Percentiles rank a stretch among this genome's conserved stretches.
Conservation (phyloP, 2,797 vertebrate genomes). For the Nothura maculosa region DNA sequence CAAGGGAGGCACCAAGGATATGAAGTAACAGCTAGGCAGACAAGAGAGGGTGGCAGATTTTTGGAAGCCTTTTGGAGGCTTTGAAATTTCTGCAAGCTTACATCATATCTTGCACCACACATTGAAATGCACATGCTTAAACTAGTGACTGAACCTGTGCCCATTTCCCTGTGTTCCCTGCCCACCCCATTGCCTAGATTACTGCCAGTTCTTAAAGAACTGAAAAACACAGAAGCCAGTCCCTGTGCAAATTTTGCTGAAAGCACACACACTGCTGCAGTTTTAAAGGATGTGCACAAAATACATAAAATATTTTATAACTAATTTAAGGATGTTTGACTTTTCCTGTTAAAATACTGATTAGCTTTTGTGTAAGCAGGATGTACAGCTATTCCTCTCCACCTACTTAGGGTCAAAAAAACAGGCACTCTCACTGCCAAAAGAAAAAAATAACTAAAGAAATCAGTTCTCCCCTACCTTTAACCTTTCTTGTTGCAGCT, state of each 20-base stretch:
- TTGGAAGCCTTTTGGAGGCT: background rate
- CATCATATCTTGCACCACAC: background rate
- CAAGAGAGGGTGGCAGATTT: background rate
- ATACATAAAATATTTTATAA: background rate
- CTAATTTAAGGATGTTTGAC: background rate
- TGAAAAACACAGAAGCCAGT: background rate
- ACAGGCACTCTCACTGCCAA: background rate
- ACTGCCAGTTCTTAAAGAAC: background rate
- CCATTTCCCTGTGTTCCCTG: background rate
- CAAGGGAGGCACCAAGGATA: background rate
- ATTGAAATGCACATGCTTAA: background rate
- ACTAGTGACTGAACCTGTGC: background rate
- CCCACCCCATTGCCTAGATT: background rate
- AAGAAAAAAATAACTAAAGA: background rate
- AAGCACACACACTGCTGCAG: background rate
- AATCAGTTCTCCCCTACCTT: background rate
- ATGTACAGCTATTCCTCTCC: background rate
- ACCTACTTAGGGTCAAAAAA: constrained; percentile 25
- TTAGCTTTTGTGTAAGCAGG: constrained; percentile 36
- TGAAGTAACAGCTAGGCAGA: background rate
- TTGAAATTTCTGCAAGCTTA: background rate
- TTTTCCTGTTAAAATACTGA: constrained; percentile 3
- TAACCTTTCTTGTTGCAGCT: background rate
- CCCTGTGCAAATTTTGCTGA: background rate
- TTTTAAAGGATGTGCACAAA: background rate